A percentile compares a stretch with the other conserved stretches of the same genome.
Conservation (phyloP, 2,888 invertebrate species). For the Sphaerophoria rueppellii region DNA sequence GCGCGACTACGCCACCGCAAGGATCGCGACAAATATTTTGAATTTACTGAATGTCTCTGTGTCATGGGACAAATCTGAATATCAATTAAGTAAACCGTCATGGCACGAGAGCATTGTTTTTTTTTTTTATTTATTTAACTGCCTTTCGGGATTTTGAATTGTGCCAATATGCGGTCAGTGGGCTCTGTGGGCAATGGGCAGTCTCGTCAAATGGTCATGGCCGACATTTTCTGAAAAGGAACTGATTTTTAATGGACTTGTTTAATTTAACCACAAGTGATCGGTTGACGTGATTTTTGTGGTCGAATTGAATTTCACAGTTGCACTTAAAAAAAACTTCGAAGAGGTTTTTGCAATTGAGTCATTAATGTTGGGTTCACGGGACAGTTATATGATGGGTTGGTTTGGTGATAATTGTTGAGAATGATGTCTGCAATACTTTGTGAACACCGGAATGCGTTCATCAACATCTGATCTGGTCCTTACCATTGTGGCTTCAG, state of each 20-base stretch:
- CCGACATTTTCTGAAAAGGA: background rate
- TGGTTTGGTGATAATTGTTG: too few relatives aligned
- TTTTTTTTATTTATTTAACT: constrained; percentile 33
- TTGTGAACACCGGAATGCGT: too few relatives aligned
- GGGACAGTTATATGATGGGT: too few relatives aligned
- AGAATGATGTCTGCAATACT: too few relatives aligned
- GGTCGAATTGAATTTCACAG: too few relatives aligned
- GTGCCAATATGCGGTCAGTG: constrained; percentile 3
- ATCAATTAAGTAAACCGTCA: constrained; percentile 42
- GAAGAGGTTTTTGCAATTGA: too few relatives aligned
- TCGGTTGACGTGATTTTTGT: too few relatives aligned
- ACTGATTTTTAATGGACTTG: constrained; percentile 11
- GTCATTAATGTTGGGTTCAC: too few relatives aligned
- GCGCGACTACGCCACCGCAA: background rate
- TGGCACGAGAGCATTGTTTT: constrained; percentile 40
- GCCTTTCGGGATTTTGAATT: constrained; percentile 26
- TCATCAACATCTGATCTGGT: too few relatives aligned
- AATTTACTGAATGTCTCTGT: constrained; percentile 20
- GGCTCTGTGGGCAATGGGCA: too few relatives aligned
- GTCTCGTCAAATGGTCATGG: background rate
- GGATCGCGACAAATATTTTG: constrained; percentile 7
- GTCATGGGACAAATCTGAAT: constrained; percentile 44
- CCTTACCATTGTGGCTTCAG: too few relatives aligned
- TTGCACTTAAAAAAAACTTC: too few relatives aligned
- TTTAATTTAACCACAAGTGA: background rate